These are phyloP conservation scores for Maniola hyperantus DNA, from an alignment of 2,888 invertebrate genomes.

Conservation along the genomic window DNA sequence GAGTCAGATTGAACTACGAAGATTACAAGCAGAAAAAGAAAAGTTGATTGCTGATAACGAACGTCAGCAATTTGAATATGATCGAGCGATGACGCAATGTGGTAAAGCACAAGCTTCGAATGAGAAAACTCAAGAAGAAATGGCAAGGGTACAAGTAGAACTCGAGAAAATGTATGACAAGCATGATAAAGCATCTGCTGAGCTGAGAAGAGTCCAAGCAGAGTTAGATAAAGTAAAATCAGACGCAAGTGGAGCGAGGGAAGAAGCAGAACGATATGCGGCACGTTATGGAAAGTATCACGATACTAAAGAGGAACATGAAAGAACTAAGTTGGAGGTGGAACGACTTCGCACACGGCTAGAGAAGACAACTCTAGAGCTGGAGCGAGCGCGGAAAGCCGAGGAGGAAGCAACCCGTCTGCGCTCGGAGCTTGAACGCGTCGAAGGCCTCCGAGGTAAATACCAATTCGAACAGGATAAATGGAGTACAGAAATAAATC, in stretches of 20 bases:
- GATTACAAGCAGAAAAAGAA: slow-evolving; percentile 92
- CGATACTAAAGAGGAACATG: slow-evolving; percentile 89
- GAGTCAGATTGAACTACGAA: slow-evolving; percentile 91
- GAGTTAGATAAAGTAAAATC: slow-evolving; percentile 87
- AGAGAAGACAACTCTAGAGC: slow-evolving; percentile 90
- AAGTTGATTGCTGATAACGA: slow-evolving; percentile 93
- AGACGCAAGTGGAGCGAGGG: slow-evolving; percentile 90
- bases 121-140: slow-evolving; percentile 95
- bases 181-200: slow-evolving; percentile 92
- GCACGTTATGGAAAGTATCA: slow-evolving; percentile 90
- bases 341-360: slow-evolving; percentile 90
- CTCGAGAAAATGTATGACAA: slow-evolving; percentile 96
- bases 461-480: slow-evolving; percentile 83
- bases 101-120: slow-evolving; percentile 92
- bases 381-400: slow-evolving; percentile 88
- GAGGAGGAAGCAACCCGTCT: slow-evolving; percentile 86
- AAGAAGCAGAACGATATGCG: slow-evolving; percentile 89
- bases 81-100: slow-evolving; percentile 92
- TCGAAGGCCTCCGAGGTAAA: slow-evolving; percentile 87
- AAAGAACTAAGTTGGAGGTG: slow-evolving; percentile 89
- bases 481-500: slow-evolving; percentile 85
- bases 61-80: slow-evolving; percentile 92
- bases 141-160: slow-evolving; percentile 92
- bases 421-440: slow-evolving; percentile 87
- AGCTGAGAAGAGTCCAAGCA: slow-evolving; percentile 90